phyloP scores from a whole-genome alignment of 1,140 invertebrate genomes.

The Drosophila neocordata region DNA sequence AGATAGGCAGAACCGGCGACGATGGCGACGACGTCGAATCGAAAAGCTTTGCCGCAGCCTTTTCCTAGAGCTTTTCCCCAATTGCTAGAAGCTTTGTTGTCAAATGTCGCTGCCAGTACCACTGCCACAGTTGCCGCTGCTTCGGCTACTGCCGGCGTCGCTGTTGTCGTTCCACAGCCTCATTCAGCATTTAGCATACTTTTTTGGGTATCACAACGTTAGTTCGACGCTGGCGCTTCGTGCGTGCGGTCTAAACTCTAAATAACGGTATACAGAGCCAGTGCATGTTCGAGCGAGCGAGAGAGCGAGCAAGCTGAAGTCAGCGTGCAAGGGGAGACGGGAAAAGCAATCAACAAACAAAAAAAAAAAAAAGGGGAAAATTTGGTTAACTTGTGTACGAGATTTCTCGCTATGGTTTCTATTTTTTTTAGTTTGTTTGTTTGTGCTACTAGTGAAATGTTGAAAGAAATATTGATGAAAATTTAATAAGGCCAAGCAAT shows the following conservation, averaged over 20 bases:
- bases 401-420: slow-evolving; percentile 26
- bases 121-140: neutral
- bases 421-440: slow-evolving; percentile 46
- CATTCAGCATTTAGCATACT: slow-evolving; percentile 61
- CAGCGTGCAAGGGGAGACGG: slow-evolving; percentile 29
- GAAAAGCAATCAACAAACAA: slow-evolving; percentile 28
- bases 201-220: slow-evolving; percentile 49
- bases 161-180: slow-evolving; percentile 41
- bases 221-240: slow-evolving; percentile 80
- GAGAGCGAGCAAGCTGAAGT: slow-evolving; percentile 34
- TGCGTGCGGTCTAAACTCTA: slow-evolving; percentile 72
- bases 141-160: neutral
- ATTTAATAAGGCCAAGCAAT: slow-evolving; percentile 53
- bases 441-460: slow-evolving; percentile 24
- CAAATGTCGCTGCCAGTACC: slow-evolving; percentile 1
- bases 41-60: slow-evolving; percentile 31
- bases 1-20: neutral
- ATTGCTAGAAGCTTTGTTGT: slow-evolving; percentile 3
- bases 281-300: slow-evolving; percentile 15
- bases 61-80: slow-evolving; percentile 11
- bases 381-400: slow-evolving; percentile 43
- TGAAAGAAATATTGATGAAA: slow-evolving; percentile 30
- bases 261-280: slow-evolving; percentile 30
- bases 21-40: neutral
- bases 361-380: slow-evolving; percentile 17